A percentile compares a stretch with the other conserved stretches of the same genome.
Conservation (phyloP, 2,797 vertebrate species). For the Gallinago solitaria region DNA sequence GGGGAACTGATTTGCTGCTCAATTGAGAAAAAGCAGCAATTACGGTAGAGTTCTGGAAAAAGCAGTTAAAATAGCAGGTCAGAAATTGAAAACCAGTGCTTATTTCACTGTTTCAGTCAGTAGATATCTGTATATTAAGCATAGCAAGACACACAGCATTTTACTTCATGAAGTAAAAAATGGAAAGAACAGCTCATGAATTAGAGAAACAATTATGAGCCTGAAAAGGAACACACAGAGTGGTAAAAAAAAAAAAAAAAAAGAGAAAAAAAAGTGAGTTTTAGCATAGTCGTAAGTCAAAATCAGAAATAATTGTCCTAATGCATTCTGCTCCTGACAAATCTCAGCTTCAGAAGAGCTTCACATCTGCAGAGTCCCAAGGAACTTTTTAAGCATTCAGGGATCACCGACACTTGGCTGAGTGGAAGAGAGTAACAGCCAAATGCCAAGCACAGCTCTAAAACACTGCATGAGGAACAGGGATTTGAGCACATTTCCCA, state of each 20-base stretch:
- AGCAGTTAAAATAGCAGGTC: background rate
- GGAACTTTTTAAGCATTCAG: constrained; percentile 25
- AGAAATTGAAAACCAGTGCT: background rate
- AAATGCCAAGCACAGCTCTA: background rate
- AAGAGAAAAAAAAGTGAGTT: constrained; percentile 18
- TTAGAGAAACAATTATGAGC: background rate
- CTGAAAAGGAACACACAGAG: background rate
- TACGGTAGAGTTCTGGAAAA: background rate
- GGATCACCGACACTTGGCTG: constrained; percentile 21
- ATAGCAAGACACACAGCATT: background rate
- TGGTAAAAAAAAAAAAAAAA: constrained; percentile 33
- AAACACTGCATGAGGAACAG: background rate
- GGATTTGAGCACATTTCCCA: background rate
- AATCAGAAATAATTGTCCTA: background rate
- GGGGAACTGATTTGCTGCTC: background rate
- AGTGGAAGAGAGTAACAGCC: background rate
- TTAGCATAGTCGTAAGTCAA: background rate
- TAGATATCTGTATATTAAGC: background rate
- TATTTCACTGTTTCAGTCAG: background rate
- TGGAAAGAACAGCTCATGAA: background rate
- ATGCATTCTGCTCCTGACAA: background rate
- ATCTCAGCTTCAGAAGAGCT: background rate
- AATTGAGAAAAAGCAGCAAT: background rate
- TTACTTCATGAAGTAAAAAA: background rate
- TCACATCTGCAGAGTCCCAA: background rate